Base-by-base conservation (phyloP, 2,888 invertebrate genomes). In the Hydrotaea diabolus region DNA sequence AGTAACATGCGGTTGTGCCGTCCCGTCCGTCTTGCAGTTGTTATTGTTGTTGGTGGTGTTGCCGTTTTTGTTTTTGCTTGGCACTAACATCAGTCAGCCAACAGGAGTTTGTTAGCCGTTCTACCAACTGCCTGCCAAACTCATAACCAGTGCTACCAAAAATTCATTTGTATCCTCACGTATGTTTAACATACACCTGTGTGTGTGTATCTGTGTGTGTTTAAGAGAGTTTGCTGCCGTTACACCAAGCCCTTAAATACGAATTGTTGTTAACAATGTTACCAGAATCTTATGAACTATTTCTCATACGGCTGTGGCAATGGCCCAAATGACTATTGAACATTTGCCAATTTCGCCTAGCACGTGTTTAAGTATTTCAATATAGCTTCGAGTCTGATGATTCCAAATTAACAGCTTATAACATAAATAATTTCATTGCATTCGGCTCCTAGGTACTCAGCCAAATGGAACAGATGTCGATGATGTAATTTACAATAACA, bases 101-200 rank as follows among this genome's bases (percentile, higher is more conserved):
- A 73, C 55, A 74, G 59, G 66, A 72, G 55, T 80, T 74, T 72
- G 66, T 77, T 77, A 49, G 71, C 49, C 71, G 72, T 49, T 53
- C 46, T 82, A 83, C 85, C 85, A 85, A 85, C 83, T 83, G 85
- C 81, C 83, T 85, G 73, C 79, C 77, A 80, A 85, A 82, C 66
- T 85, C 79, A 77, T 85, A 77, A 79, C 85, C 75, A 83, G 72
- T 83, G 76, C 77, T 81, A 85, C 83, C 83, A 83, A 85, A 31
- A 76, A 79, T 79, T 79, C 66, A 77, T 26, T 75, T 84, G 69
- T 77, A 80, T 77, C 62, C 43, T 82, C 26, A 79, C 21, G 57
- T 69, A 57, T 59, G 36, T 13, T 69, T 15, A 69, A 69, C 46
- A 69, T 46, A 23, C 23, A 23, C 21, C 21, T 46, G 39, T 39